Evolutionary conservation across 2,797 vertebrate species (phyloP), one percentile per base, ranked within the genome.

Genomic region (Stomatorhinus walkeri): DNA sequence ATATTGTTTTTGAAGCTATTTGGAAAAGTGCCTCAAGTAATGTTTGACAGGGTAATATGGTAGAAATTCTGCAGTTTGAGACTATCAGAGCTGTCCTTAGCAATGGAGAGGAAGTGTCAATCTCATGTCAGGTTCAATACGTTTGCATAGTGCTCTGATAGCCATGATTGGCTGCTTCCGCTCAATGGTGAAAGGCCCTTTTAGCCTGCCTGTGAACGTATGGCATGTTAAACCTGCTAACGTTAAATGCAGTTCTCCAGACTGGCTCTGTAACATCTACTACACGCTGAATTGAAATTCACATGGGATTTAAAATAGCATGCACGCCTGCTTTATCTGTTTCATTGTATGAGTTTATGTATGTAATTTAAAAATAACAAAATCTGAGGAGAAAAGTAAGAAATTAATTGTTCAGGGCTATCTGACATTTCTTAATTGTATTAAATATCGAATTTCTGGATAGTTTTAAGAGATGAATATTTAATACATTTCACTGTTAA

Each of bases 181-280:
- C 48, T 86, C 48, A 43, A 49, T 86, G 32, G 51, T 61, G 40
- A 22, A 16, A n/a, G 19, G n/a, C 51, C 59, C 59, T 48, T 40
- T 59, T 64, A 64, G 87, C 92, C 91, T 93, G 91, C 56, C 5
- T 79, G 88, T 1, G 91, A 64, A 10, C 10, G 9, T 92, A 88
- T 91, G 87, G 90, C 24, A 16, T 89, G 93, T 94, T 94, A 93
- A 94, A 94, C 93, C 91, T 85, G 91, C 48, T 93, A 92, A 91
- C 92, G 93, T 94, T 93, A 93, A 94, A 95, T 93, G 49, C 93
- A 93, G 90, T 88, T 89, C 90, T 91, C 54, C 61, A 49, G 52
- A 28, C 59, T 84, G 48, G 22, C 36, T 64, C 88, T 28, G 88
- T 48, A n/a, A 93, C 93, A 81, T 89, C 87, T 46, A 72, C 64